phyloP scores from a whole-genome alignment of 1,140 invertebrate genomes.

The Pseudomyrmex dendroicus region DNA sequence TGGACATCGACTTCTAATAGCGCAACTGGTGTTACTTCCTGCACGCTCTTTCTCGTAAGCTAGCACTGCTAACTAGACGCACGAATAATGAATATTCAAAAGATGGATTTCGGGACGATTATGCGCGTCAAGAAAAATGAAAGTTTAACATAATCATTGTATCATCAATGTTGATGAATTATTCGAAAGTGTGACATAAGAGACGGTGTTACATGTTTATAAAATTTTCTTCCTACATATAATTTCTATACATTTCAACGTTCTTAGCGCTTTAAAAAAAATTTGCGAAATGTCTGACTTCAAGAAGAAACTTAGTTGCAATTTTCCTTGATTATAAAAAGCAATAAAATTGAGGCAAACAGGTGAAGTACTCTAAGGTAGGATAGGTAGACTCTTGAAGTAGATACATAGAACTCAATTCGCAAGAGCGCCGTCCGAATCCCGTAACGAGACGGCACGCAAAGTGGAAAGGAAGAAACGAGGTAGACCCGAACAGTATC shows the following conservation, averaged over 20 bases:
- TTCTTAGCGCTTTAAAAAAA: too few relatives aligned
- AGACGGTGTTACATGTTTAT: too few relatives aligned
- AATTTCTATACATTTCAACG: too few relatives aligned
- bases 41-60: background rate
- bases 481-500: slow-evolving; percentile 64
- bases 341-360: background rate
- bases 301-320: too few relatives aligned
- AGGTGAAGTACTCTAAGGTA: background rate
- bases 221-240: too few relatives aligned
- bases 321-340: too few relatives aligned
- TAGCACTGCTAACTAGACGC: background rate
- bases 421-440: slow-evolving; percentile 62
- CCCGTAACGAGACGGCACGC: slow-evolving; percentile 73
- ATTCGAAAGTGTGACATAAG: too few relatives aligned
- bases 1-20: slow-evolving; percentile 1
- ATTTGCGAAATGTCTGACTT: too few relatives aligned
- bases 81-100: background rate
- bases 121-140: background rate
- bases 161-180: too few relatives aligned
- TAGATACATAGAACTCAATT: slow-evolving; percentile 14
- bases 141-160: background rate
- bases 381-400: background rate
- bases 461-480: slow-evolving; percentile 64
- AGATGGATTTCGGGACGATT: background rate
- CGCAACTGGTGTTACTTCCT: background rate